Evolutionary conservation across 1,140 invertebrate genomes (phyloP).

Genomic region (Cylas formicarius): DNA sequence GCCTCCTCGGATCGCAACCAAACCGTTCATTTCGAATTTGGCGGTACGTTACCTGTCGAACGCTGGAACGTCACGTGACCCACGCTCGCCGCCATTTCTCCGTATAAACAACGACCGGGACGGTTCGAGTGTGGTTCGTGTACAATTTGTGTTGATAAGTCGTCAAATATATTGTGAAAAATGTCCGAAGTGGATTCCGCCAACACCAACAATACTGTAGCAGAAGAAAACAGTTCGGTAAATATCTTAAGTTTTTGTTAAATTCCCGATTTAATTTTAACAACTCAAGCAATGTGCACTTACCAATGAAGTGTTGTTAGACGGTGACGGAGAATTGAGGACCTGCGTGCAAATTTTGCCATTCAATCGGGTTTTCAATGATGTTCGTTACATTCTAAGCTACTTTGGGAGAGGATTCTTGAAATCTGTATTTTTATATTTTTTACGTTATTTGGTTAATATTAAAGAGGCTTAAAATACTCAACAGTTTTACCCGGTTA

Average conservation of each 20-base stretch:
- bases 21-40: slow-evolving; percentile 25
- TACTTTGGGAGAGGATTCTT: too few species aligned
- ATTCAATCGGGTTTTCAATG: slow-evolving; percentile 9
- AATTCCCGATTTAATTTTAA: slow-evolving; percentile 24
- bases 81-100: slow-evolving; percentile 43
- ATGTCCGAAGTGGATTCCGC: slow-evolving; percentile 42
- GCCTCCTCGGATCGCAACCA: background rate
- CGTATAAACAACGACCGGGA: slow-evolving; percentile 43
- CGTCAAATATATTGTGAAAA: slow-evolving; percentile 31
- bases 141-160: slow-evolving; percentile 22
- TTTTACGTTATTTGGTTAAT: too few species aligned
- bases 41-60: slow-evolving; percentile 23
- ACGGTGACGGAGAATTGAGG: slow-evolving; percentile 35
- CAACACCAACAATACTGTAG: slow-evolving; percentile 36
- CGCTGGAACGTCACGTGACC: slow-evolving; percentile 38
- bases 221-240: slow-evolving; percentile 40
- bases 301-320: slow-evolving; percentile 33
- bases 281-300: slow-evolving; percentile 37
- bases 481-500: background rate
- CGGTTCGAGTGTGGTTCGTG: slow-evolving; percentile 30
- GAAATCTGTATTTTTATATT: slow-evolving; percentile 12
- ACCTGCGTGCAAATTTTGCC: slow-evolving; percentile 10
- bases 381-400: slow-evolving; percentile 28
- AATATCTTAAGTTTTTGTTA: slow-evolving; percentile 22
- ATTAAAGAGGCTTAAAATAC: slow-evolving; percentile 3